Conservation (phyloP, 2,888 invertebrate genomes). For the Aromia moschata region DNA sequence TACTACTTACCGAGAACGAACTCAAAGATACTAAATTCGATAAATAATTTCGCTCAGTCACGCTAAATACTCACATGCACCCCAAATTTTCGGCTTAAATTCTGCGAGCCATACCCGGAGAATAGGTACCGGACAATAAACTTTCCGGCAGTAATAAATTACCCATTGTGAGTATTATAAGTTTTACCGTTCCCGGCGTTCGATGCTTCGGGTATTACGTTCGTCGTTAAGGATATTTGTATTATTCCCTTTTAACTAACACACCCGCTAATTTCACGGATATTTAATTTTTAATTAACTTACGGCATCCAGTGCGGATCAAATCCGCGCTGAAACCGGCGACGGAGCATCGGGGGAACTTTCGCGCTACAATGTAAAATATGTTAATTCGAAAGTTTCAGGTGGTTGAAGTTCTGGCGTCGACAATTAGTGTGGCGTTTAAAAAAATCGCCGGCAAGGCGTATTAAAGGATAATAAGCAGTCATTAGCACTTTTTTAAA, state of each 20-base stretch:
- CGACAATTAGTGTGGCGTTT: too few relatives aligned
- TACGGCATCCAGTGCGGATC: constrained; percentile 2
- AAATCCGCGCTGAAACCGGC: constrained; percentile 4
- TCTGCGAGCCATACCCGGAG: constrained; percentile 23
- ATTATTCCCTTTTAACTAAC: constrained; percentile 26
- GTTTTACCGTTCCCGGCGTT: constrained; percentile 25
- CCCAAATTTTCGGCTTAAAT: constrained; percentile 17
- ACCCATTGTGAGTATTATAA: constrained; percentile 10
- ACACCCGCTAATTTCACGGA: constrained; percentile 30
- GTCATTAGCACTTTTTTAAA: too few relatives aligned
- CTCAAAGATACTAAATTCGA: constrained; percentile 46
- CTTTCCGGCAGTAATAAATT: constrained; percentile 20
- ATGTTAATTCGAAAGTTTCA: background rate
- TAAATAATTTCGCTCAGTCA: constrained; percentile 45
- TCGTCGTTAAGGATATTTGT: constrained; percentile 18
- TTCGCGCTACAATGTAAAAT: background rate
- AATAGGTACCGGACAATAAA: constrained; percentile 20
- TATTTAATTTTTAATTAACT: constrained; percentile 30
- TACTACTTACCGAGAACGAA: constrained; percentile 34
- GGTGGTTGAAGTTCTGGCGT: too few relatives aligned
- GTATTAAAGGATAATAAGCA: too few relatives aligned
- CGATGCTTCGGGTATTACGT: constrained; percentile 11
- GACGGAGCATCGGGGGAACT: background rate
- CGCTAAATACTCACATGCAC: constrained; percentile 35
- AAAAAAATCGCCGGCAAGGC: too few relatives aligned